Evolutionary conservation across 1,140 invertebrate genomes (phyloP).

Genomic region (Spodoptera litura): DNA sequence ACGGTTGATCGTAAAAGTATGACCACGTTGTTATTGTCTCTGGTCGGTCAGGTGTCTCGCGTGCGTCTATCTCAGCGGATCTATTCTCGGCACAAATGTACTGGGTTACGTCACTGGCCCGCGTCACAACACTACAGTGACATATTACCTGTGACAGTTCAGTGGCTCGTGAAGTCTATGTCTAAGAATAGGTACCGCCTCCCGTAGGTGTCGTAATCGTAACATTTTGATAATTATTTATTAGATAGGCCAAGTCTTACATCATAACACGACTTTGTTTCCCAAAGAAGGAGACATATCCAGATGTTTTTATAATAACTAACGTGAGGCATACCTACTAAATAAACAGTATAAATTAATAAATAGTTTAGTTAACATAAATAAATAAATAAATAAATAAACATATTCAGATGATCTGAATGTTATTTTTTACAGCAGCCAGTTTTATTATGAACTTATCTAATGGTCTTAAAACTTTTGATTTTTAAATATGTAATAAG

Average conservation of each 20-base stretch:
- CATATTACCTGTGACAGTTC: conserved; percentile 24
- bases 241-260: neutral
- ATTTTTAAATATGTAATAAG: too few species aligned
- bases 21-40: conserved; percentile 16
- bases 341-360: too few species aligned
- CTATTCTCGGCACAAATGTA: conserved; percentile 60
- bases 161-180: neutral
- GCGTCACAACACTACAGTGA: conserved; percentile 39
- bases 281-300: too few species aligned
- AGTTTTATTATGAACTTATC: too few species aligned
- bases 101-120: conserved; percentile 54
- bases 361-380: too few species aligned
- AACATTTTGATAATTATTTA: neutral
- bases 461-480: too few species aligned
- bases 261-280: neutral
- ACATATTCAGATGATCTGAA: too few species aligned
- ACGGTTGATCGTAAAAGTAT: too few species aligned
- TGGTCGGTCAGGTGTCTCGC: conserved; percentile 65
- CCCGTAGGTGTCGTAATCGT: conserved; percentile 10
- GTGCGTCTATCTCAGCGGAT: conserved; percentile 58
- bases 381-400: too few species aligned
- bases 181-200: neutral
- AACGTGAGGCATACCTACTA: too few species aligned
- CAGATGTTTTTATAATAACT: too few species aligned
- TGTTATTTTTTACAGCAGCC: too few species aligned